phyloP scores from a whole-genome alignment of 2,888 invertebrate genomes.

The Lasius fuliginosus region DNA sequence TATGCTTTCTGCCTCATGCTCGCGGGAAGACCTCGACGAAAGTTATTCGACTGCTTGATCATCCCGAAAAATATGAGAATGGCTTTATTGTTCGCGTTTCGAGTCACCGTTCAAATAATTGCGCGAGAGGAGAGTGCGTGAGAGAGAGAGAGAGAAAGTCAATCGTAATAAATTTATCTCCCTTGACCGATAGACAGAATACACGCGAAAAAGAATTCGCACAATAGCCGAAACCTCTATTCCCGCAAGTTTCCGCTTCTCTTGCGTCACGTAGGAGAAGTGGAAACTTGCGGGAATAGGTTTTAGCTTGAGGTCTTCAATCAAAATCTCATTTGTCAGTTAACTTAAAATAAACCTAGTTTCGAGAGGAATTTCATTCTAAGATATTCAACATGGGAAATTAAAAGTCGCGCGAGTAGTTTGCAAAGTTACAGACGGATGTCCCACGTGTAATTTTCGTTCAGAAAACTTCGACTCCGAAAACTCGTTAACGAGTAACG shows the following conservation, averaged over 20 bases:
- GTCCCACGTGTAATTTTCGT: slow-evolving; percentile 24
- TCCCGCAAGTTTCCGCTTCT: background rate
- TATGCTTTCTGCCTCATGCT: slow-evolving; percentile 53
- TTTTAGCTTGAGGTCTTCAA: background rate
- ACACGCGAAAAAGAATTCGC: background rate
- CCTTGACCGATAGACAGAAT: slow-evolving; percentile 9
- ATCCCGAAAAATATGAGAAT: slow-evolving; percentile 46
- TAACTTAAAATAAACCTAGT: slow-evolving; percentile 23
- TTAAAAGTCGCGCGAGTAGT: slow-evolving; percentile 33
- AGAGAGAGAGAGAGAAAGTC: background rate
- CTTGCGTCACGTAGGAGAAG: background rate
- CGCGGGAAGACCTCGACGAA: slow-evolving; percentile 31
- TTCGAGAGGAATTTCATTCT: background rate
- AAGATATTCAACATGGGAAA: slow-evolving; percentile 36
- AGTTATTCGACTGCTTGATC: slow-evolving; percentile 47
- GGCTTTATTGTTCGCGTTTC: slow-evolving; percentile 40
- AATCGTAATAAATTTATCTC: slow-evolving; percentile 37
- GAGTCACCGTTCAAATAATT: background rate
- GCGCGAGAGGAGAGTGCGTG: background rate
- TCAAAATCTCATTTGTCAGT: slow-evolving; percentile 37
- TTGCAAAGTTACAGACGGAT: slow-evolving; percentile 28
- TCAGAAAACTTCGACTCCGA: background rate
- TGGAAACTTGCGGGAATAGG: background rate
- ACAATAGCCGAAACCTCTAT: background rate
- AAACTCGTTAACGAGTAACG: slow-evolving; percentile 25